Evolutionary conservation across 2,888 invertebrate species (phyloP), one percentile per base, ranked within the genome.

Genomic region (Eupithecia pulchellata): DNA sequence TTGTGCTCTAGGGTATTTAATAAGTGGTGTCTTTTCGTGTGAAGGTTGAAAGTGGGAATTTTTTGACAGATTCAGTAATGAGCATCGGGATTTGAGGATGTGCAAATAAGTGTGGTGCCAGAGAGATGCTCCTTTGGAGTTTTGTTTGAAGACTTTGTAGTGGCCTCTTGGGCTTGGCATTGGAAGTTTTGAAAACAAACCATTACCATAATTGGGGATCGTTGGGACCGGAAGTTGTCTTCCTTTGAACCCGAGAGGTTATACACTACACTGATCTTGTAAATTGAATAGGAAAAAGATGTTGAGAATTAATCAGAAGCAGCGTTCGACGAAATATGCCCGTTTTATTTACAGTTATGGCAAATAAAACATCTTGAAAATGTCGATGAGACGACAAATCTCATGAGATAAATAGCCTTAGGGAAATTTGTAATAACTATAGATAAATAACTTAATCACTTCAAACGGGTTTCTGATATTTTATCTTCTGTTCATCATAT

Each of bases 1-100:
- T 42, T 42, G 14, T n/a, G 58, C 69, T 42, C 61, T 74, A 47
- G 9, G 2, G 0, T 1, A 3, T 0, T 14, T 1, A n/a, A 0
- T 2, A 5, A 71, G 72, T 29, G 52, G 74, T 74, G 13, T 34
- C 13, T 13, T 69, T 73, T 78, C 0, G n/a, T 14, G 17, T 73
- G 66, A 4, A 20, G 25, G 34, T 25, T 9, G 13, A 27, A 14
- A 30, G 55, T 42, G 69, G 73, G 77, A 82, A 79, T 82, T 80
- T 79, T 80, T 79, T 80, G 80, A 81, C 81, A 81, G 83, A 85
- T 85, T 86, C 73, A 69, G 79, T 86, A 84, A 87, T 87, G 86
- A 87, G 87, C 85, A 83, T 70, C 82, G 87, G 84, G 86, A 86
- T 79, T 81, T 77, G 77, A 73, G 77, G 72, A 82, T 80, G 85